These are phyloP conservation scores for Taenioides sp. DNA, from an alignment of 2,797 vertebrate species.

Conservation along the genomic window DNA sequence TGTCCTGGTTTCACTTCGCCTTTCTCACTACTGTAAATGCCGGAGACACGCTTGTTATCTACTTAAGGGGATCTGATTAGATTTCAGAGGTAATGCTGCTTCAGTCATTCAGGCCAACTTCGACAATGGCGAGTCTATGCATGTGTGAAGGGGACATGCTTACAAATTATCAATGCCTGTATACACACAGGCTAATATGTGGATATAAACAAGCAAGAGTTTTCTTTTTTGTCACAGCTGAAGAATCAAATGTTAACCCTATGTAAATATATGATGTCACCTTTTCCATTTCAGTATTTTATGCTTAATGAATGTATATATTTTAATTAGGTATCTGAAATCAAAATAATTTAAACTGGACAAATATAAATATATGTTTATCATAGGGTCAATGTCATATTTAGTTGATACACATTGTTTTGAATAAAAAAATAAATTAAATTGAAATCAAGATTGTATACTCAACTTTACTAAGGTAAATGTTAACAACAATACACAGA, in stretches of 20 bases:
- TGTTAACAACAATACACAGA: too few species aligned
- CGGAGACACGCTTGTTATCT: slow-evolving; percentile 79
- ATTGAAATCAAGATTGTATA: too few species aligned
- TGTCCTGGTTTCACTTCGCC: slow-evolving; percentile 70
- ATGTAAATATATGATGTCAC: background rate
- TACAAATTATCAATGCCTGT: slow-evolving; percentile 59
- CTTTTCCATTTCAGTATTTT: background rate
- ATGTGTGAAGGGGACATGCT: slow-evolving; percentile 64
- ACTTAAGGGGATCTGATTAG: slow-evolving; percentile 75
- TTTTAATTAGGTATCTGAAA: too few species aligned
- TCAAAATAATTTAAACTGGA: too few species aligned
- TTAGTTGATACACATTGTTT: too few species aligned
- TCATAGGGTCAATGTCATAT: too few species aligned
- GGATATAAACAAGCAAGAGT: slow-evolving; percentile 49
- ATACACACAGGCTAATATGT: slow-evolving; percentile 48
- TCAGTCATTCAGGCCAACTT: slow-evolving; percentile 60
- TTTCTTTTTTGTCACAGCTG: slow-evolving; percentile 37
- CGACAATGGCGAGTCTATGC: slow-evolving; percentile 66
- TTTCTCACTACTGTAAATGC: slow-evolving; percentile 77
- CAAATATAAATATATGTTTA: too few species aligned
- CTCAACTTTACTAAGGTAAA: too few species aligned
- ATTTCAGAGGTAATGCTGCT: slow-evolving; percentile 74
- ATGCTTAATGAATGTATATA: background rate
- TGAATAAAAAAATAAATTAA: too few species aligned
- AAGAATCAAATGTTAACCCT: background rate